Evolutionary conservation across 2,888 invertebrate genomes (phyloP).

Genomic region (Frankliniella fusca): DNA sequence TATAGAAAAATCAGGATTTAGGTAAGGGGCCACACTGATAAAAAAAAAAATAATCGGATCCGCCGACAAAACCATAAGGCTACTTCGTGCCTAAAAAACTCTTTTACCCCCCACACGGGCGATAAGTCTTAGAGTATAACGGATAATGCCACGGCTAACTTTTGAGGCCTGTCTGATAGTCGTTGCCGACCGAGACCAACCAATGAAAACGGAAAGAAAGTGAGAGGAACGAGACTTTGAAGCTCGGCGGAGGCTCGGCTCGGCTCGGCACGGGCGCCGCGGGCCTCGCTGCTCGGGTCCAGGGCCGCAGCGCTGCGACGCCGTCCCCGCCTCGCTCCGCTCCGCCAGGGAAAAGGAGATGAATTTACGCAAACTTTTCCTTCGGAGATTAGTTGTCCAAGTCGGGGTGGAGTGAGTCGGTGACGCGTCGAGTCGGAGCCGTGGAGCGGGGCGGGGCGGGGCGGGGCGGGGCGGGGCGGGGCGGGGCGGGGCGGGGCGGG

Average conservation of each 20-base stretch:
- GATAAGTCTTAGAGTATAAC: too few species aligned
- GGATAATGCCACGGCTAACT: not conserved
- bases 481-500: not conserved
- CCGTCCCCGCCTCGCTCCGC: not conserved
- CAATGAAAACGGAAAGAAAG: not conserved
- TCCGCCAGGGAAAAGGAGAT: not conserved
- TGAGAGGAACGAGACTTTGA: not conserved
- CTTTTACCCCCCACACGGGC: too few species aligned
- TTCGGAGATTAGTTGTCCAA: not conserved
- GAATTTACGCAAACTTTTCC: not conserved
- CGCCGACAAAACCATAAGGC: too few species aligned
- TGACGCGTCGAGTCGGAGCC: not conserved
- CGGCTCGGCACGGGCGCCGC: too few species aligned
- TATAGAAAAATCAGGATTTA: too few species aligned
- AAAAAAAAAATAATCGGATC: too few species aligned
- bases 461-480: not conserved
- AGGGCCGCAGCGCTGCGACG: not conserved
- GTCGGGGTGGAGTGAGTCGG: not conserved
- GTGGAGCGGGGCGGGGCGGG: not conserved
- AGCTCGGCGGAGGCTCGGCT: too few species aligned
- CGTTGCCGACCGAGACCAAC: not conserved
- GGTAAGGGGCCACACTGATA: too few species aligned
- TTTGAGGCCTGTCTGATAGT: not conserved
- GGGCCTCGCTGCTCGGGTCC: too few species aligned
- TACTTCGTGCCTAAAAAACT: too few species aligned